phyloP scores from a whole-genome alignment of 2,797 vertebrate genomes.

The Centroberyx gerrardi region DNA sequence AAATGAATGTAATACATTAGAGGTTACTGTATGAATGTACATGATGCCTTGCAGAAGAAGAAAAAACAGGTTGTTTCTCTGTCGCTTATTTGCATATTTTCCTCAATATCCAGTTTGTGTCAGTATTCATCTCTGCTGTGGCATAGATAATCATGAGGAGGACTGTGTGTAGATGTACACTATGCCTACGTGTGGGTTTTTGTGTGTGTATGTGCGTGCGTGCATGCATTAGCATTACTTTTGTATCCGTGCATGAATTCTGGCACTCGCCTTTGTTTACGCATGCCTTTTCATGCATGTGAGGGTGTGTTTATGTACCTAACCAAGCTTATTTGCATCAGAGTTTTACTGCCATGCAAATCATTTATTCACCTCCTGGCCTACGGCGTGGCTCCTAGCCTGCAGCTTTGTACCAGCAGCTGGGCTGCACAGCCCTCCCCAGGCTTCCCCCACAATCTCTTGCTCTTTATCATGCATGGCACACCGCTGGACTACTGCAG shows the following conservation, averaged over 20 bases:
- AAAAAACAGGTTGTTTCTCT: constrained; percentile 31
- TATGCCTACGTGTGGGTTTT: constrained; percentile 36
- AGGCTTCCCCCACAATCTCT: constrained; percentile 59
- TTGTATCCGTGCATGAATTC: constrained; percentile 56
- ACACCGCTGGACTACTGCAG: constrained; percentile 75
- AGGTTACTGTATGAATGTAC: constrained; percentile 42
- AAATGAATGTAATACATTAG: constrained; percentile 22
- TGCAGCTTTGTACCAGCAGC: constrained; percentile 73
- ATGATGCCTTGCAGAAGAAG: constrained; percentile 17
- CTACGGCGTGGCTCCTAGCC: constrained; percentile 66
- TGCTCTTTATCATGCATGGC: constrained; percentile 81
- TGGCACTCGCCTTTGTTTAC: constrained; percentile 69
- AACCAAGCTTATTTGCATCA: constrained; percentile 69
- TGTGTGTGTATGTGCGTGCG: constrained; percentile 5
- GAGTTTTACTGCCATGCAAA: constrained; percentile 73
- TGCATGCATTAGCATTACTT: constrained; percentile 49
- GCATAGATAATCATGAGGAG: constrained; percentile 27
- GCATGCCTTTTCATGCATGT: constrained; percentile 55
- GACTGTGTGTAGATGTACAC: constrained; percentile 35
- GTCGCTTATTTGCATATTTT: constrained; percentile 22
- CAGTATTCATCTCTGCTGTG: constrained; percentile 46
- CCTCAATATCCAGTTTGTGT: constrained; percentile 33
- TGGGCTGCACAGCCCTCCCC: constrained; percentile 63
- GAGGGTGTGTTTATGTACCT: constrained; percentile 53
- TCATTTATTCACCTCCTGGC: constrained; percentile 66